Evolutionary conservation across 2,888 invertebrate genomes (phyloP).

Genomic region (Meganola albula): DNA sequence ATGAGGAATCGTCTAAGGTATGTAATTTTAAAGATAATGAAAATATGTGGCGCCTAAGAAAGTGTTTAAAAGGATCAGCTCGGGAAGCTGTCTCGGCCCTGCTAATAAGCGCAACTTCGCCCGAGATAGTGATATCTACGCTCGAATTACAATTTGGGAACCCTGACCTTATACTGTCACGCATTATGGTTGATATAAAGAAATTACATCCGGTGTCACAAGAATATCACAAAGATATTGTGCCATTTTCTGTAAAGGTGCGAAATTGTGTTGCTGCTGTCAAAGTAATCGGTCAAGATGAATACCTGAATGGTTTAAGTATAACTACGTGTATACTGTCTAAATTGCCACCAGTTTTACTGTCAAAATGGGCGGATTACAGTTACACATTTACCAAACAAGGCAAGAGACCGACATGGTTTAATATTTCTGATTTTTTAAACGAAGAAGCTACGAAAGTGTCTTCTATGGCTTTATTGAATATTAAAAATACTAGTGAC

Average conservation of each 20-base stretch:
- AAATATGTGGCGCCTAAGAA: no score
- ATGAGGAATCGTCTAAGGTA: no score
- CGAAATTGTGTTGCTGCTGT: conserved; percentile 2
- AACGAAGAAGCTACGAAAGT: conserved; percentile 1
- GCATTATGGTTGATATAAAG: conserved; percentile 4
- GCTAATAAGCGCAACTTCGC: conserved; percentile 13
- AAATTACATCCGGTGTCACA: background rate
- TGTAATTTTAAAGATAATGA: no score
- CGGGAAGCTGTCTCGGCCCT: conserved; percentile 11
- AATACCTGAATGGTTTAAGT: conserved; percentile 2
- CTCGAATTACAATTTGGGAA: conserved; percentile 5
- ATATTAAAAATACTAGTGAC: background rate
- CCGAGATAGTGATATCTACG: conserved; percentile 3
- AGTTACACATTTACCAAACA: conserved; percentile 1
- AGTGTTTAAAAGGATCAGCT: background rate
- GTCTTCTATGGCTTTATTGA: background rate
- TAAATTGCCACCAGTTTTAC: background rate
- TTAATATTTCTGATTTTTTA: conserved; percentile 1
- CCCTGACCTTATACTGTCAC: conserved; percentile 1
- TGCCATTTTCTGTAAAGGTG: conserved; percentile 4
- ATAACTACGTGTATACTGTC: conserved; percentile 1
- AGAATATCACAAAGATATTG: conserved; percentile 3
- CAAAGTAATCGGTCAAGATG: background rate
- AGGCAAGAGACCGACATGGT: background rate
- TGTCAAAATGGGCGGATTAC: background rate